Evolutionary conservation across 2,888 invertebrate species (phyloP).

Genomic region (Polydrusus pterygomalis): DNA sequence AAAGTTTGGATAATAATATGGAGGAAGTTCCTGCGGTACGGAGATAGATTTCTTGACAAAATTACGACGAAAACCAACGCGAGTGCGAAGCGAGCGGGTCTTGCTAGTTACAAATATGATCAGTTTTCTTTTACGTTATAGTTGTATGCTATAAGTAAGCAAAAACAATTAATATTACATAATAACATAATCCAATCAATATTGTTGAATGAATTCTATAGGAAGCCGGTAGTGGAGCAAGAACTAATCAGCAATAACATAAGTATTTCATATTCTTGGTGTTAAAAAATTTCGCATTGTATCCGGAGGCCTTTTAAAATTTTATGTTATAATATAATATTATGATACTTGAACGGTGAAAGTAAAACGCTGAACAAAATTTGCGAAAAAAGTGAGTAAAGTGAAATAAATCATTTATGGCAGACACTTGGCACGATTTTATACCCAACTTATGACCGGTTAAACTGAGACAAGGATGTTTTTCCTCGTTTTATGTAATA

Average conservation of each 20-base stretch:
- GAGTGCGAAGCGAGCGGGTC: no score
- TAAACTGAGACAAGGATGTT: neutral
- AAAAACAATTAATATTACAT: neutral
- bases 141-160: no score
- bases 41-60: no score
- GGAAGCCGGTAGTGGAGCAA: neutral
- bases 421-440: slow-evolving; percentile 3
- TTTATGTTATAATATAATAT: neutral
- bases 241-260: neutral
- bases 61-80: no score
- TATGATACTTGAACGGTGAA: neutral
- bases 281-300: neutral
- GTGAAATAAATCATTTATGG: neutral
- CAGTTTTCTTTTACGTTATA: no score
- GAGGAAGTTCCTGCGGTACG: no score
- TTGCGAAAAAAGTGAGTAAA: neutral
- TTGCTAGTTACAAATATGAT: no score
- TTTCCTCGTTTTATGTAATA: slow-evolving; percentile 5
- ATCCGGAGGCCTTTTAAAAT: slow-evolving; percentile 9
- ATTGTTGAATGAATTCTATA: neutral
- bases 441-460: neutral
- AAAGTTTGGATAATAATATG: no score
- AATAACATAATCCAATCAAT: neutral
- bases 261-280: slow-evolving; percentile 2
- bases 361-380: neutral